Evolutionary conservation across 2,888 invertebrate genomes (phyloP), one percentile per base, ranked within the genome.

Genomic region (Parnassius apollo): DNA sequence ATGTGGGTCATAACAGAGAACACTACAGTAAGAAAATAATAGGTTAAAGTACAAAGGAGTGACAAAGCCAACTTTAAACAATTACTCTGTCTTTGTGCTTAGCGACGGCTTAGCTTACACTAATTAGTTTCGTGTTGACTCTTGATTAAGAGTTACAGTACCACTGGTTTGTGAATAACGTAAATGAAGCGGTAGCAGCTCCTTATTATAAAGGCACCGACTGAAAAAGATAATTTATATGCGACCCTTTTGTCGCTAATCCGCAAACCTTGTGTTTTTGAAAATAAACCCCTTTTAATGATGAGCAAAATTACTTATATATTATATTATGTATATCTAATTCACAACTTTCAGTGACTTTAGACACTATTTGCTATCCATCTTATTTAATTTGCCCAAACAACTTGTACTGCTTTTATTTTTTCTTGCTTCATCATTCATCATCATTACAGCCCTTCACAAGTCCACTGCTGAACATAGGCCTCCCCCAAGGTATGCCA

Each of bases 221-320:
- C 42, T 45, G 49, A 60, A 54, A 48, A 18, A 44, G 55, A 61
- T 61, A 61, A 61, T 61, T 61, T 61, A 59, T 53, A 53, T 91
- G 48, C 91, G 69, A 1, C 90, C 91, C 55, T 44, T 55, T 55
- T 51, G 51, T 25, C 13, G 55, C 44, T 18, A 13, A 13, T 12
- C 42, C 42, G 18, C 13, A 55, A 9, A 9, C 49, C 35, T 2
- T 9, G 49, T 49, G 49, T 13, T 49, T 12, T 49, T 49, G 9
- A 49, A 13, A 18, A n/a, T 48, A 10, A 49, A 49, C 49, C n/a
- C 4, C 4, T 35, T 35, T 35, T 35, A 35, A 35, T 35, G 35
- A 35, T 35, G 18, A 35, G 1, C 35, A 35, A 7, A 35, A 1
- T 35, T 35, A 35, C 7, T 35, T 35, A 7, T 1, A 35, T 18